Base-by-base conservation (phyloP, 1,140 invertebrate genomes). In the Calliopsis andreniformis region DNA sequence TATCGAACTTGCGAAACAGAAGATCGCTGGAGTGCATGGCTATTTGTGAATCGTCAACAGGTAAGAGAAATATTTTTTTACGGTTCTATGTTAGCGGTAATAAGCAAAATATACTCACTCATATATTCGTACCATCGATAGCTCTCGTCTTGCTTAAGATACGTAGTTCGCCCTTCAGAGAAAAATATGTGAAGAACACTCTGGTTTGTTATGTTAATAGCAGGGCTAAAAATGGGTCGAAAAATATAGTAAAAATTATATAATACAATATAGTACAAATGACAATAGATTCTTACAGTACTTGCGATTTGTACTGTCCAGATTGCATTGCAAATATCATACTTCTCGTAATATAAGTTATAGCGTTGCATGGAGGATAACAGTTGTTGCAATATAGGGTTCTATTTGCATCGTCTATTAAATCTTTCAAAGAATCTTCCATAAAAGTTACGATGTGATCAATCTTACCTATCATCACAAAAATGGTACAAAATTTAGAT, bases 51-150 rank as follows among this genome's bases (percentile, higher is more conserved):
- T n/a, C n/a, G n/a, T n/a, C n/a, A n/a, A n/a, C n/a, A n/a, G 5
- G n/a, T 39, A n/a, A 39, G 35, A 10, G 10, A 39, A 39, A 39
- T 3, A 5, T 3, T 39, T 39, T 39, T 39, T 39, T 39, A 3
- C 10, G 10, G 10, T 39, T 39, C 10, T 10, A 39, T 39, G 3
- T 20, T 39, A 39, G 7, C 10, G 35, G 39, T 39, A 39, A 39
- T 16, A n/a, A 32, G 5, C 0, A 14, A 20, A 25, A 12, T 66
- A 4, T 71, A 87, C 90, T 90, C 85, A 92, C 92, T 91, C n/a
- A 92, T 47, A 16, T 91, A 80, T 59, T 92, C 90, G 42, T 88
- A 92, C 92, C 91, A 92, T 39, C 88, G 89, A 55, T 88, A 86
- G 7, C 76, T 67, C 0, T 88, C 59, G 32, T 89, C 88, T 59